phyloP scores from a whole-genome alignment of 2,888 invertebrate genomes.

The Agapetus fuscipes region DNA sequence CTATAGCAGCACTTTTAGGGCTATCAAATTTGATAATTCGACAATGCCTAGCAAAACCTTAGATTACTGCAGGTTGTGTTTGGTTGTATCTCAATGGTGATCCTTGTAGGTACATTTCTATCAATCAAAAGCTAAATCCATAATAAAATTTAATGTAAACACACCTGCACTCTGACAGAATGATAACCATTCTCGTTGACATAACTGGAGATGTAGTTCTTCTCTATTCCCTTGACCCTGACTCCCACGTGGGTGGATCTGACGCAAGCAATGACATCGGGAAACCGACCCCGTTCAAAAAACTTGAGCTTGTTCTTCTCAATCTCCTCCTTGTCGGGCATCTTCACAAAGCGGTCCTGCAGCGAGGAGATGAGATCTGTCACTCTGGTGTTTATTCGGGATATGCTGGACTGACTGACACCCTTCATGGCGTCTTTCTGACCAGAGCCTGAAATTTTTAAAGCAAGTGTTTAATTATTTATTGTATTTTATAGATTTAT shows the following conservation, averaged over 20 bases:
- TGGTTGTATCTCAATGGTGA: no score
- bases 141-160: no score
- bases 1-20: no score
- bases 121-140: no score
- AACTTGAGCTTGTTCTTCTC: conserved; percentile 16
- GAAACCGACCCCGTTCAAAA: conserved; percentile 20
- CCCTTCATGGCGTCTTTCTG: conserved; percentile 20
- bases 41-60: no score
- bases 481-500: no score
- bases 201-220: conserved; percentile 17
- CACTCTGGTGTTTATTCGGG: conserved; percentile 21
- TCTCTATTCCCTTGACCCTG: conserved; percentile 20
- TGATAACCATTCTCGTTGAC: conserved; percentile 23
- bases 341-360: conserved; percentile 20
- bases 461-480: neutral
- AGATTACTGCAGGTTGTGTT: no score
- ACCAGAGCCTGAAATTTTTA: conserved; percentile 18
- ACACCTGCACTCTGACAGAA: conserved; percentile 23
- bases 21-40: no score
- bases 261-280: conserved; percentile 22
- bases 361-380: conserved; percentile 20
- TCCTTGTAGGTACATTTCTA: no score
- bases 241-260: conserved; percentile 23
- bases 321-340: conserved; percentile 17
- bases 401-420: conserved; percentile 23